A percentile compares a stretch with the other conserved stretches of the same genome.
Evolutionary conservation across 2,113 vertebrate species (phyloP).

Genomic region (Silurus glanis): DNA sequence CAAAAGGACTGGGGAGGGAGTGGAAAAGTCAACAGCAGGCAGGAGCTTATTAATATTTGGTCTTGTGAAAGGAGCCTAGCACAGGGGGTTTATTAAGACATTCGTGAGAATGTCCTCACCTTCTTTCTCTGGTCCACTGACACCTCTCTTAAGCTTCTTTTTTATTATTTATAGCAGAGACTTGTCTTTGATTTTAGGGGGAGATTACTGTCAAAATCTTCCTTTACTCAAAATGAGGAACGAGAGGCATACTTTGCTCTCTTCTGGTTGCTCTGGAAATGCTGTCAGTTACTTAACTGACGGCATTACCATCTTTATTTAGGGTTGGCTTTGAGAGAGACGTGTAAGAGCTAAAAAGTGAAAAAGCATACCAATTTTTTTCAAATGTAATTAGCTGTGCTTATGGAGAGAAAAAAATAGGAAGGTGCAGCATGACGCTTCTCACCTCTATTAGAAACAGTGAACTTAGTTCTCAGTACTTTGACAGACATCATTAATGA

Average conservation of each 20-base stretch:
- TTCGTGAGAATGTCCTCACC: conserved; percentile 55
- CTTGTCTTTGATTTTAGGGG: conserved; percentile 51
- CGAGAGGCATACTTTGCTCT: conserved; percentile 22
- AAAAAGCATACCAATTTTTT: background rate
- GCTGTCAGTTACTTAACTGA: conserved; percentile 36
- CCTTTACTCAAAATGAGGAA: conserved; percentile 26
- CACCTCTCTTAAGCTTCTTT: conserved; percentile 54
- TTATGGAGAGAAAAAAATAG: background rate
- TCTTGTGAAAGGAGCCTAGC: conserved; percentile 49
- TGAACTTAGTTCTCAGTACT: conserved; percentile 1
- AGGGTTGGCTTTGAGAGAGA: conserved; percentile 40
- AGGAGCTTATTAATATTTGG: conserved; percentile 61
- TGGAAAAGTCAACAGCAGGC: conserved; percentile 55
- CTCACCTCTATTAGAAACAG: background rate
- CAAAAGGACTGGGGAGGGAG: background rate
- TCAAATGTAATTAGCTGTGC: background rate
- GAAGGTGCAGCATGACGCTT: background rate
- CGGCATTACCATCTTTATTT: conserved; percentile 42
- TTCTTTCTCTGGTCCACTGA: conserved; percentile 48
- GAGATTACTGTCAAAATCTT: conserved; percentile 54
- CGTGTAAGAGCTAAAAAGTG: background rate
- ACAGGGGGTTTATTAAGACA: conserved; percentile 61
- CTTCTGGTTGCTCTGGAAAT: conserved; percentile 25
- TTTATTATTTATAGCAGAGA: conserved; percentile 62
- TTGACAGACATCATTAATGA: conserved; percentile 10